phyloP scores from a whole-genome alignment of 2,113 vertebrate species.

The Trichechus manatus region DNA sequence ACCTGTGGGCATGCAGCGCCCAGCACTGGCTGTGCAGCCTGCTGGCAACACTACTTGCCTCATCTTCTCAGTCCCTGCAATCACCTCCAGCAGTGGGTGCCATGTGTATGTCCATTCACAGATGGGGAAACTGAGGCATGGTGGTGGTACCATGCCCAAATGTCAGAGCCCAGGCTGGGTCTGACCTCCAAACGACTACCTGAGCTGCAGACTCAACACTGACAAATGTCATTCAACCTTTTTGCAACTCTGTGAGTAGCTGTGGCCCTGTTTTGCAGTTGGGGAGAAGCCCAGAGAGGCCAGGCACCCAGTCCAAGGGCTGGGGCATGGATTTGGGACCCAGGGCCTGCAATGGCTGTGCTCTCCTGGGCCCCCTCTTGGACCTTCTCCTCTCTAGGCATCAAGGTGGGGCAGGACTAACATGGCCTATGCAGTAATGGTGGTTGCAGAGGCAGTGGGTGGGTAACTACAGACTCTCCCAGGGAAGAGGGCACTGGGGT shows the following conservation, averaged over 20 bases:
- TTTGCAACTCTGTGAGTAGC: background rate
- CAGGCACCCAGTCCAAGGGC: background rate
- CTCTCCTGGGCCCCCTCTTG: background rate
- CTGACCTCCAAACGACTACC: background rate
- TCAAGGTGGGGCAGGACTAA: background rate
- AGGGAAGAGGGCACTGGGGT: accelerated
- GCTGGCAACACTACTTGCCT: too few species aligned
- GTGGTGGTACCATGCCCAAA: accelerated
- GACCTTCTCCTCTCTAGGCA: background rate
- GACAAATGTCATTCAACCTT: background rate
- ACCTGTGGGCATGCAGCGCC: too few species aligned
- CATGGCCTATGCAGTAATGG: background rate
- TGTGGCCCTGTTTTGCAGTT: background rate
- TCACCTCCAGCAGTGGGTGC: background rate
- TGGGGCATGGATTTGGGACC: background rate
- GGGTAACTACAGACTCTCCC: accelerated
- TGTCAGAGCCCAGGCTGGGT: background rate
- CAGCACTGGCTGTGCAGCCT: background rate
- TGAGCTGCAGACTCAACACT: too few species aligned
- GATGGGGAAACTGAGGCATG: background rate
- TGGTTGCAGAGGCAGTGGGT: background rate
- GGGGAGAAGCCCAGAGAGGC: too few species aligned
- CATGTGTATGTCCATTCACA: background rate
- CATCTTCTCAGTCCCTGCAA: accelerated
- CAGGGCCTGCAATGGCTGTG: too few species aligned